Conservation (phyloP, 2,113 vertebrate species). For the Peromyscus leucopus region DNA sequence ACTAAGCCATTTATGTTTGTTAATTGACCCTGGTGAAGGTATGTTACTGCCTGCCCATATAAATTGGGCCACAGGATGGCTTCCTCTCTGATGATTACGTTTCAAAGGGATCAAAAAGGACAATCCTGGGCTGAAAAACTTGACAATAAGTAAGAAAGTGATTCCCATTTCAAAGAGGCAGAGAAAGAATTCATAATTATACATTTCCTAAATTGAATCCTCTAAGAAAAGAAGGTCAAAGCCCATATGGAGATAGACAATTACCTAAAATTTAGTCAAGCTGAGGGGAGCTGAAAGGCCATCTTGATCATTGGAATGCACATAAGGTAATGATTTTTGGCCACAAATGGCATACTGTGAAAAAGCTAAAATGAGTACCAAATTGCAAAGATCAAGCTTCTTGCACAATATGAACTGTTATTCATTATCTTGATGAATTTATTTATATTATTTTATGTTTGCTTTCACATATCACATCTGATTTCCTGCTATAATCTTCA, state of each 20-base stretch:
- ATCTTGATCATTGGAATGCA: background rate
- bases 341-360: background rate
- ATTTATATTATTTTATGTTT: background rate
- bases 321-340: background rate
- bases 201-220: background rate
- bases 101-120: background rate
- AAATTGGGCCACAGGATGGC: background rate
- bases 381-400: background rate
- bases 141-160: background rate
- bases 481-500: slow-evolving; percentile 4
- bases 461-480: accelerated
- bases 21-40: background rate
- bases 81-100: background rate
- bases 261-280: background rate
- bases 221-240: background rate
- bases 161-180: background rate
- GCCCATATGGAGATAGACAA: background rate
- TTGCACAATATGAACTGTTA: background rate
- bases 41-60: background rate
- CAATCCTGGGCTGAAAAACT: background rate
- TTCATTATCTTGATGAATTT: background rate
- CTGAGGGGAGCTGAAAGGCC: background rate
- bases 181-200: background rate
- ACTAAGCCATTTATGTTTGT: background rate
- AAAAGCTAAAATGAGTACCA: background rate